These are phyloP conservation scores for Ptilorrhoa leucosticta DNA, from an alignment of 2,113 vertebrate genomes.

Conservation along the genomic window DNA sequence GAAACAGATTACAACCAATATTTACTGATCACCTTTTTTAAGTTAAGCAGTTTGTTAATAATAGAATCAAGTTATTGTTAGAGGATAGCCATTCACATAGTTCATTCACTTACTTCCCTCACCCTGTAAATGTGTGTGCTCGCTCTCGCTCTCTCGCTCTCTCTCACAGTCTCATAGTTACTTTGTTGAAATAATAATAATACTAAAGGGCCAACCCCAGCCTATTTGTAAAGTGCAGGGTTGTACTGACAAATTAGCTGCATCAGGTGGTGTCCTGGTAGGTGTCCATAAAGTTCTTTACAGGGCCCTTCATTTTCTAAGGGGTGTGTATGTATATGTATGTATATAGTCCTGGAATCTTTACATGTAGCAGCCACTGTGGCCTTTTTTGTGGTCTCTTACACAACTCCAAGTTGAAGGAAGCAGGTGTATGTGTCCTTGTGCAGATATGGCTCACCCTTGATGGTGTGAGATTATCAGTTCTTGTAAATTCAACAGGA, in stretches of 20 bases:
- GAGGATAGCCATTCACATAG: background rate
- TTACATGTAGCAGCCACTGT: background rate
- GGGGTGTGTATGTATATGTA: fast-evolving
- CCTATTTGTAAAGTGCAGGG: background rate
- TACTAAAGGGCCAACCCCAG: background rate
- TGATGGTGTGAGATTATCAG: background rate
- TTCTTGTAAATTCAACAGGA: background rate
- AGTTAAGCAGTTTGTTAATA: background rate
- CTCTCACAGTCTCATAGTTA: background rate
- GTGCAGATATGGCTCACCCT: background rate
- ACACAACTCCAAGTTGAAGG: background rate
- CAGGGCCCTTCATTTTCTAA: background rate
- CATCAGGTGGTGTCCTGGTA: too few relatives aligned
- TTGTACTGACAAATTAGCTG: background rate
- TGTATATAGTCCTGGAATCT: background rate
- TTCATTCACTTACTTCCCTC: background rate
- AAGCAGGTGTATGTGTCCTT: background rate
- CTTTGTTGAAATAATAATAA: background rate
- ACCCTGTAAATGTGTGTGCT: background rate
- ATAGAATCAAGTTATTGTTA: background rate
- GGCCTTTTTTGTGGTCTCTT: background rate
- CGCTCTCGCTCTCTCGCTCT: background rate
- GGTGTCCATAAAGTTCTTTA: background rate
- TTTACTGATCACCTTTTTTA: background rate
- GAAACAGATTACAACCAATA: background rate